Conservation (phyloP, 2,888 invertebrate species). For the Drosophila picticornis region DNA sequence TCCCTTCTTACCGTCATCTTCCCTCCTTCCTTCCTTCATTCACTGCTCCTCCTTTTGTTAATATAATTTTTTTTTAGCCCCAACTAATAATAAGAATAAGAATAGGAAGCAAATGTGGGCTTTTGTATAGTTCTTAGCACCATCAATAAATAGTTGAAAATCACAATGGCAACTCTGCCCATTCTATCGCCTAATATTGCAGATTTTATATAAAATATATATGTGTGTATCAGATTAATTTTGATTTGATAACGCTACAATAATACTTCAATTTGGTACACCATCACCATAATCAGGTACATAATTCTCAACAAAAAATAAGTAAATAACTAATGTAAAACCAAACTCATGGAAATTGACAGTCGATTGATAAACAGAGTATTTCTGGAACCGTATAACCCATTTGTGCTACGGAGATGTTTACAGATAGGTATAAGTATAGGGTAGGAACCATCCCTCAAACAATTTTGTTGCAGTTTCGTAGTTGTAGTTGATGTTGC, state of each 20-base stretch:
- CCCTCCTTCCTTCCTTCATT: neutral
- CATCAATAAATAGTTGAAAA: neutral
- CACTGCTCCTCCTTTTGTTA: neutral
- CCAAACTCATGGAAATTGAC: neutral
- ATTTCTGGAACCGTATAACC: neutral
- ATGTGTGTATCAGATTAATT: neutral
- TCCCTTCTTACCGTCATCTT: neutral
- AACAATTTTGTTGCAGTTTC: neutral
- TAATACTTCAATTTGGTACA: neutral
- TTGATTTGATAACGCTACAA: neutral
- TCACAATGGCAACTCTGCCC: neutral
- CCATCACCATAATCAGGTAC: neutral
- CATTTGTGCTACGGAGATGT: neutral
- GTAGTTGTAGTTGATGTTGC: conserved; percentile 1
- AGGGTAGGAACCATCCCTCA: neutral
- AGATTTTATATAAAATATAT: neutral
- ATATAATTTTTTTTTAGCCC: neutral
- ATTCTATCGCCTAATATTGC: neutral
- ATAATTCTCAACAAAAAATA: neutral
- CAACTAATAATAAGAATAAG: neutral
- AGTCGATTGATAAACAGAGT: neutral
- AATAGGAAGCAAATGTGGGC: neutral
- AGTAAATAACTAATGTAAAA: neutral
- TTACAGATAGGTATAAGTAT: too few species aligned
- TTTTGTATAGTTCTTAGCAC: neutral